Evolutionary conservation across 2,797 vertebrate genomes (phyloP).

Genomic region (Malurus leucopterus): DNA sequence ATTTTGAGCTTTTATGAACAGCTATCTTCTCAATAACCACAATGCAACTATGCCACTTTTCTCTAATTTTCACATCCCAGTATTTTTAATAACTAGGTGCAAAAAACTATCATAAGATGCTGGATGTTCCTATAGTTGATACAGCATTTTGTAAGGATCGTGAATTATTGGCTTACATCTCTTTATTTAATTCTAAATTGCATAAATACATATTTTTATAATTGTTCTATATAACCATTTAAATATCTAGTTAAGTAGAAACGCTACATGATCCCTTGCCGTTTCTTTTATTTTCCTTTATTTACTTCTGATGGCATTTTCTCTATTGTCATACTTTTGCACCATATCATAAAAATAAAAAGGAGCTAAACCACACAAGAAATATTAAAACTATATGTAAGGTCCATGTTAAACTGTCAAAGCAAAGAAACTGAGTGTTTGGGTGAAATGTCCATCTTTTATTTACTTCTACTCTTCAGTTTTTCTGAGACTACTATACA

Average conservation of each 20-base stretch:
- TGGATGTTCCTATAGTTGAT: background rate
- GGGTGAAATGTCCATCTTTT: background rate
- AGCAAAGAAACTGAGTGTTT: background rate
- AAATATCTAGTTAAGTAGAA: background rate
- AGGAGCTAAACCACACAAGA: background rate
- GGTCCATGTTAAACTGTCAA: background rate
- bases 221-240: background rate
- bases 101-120: background rate
- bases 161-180: background rate
- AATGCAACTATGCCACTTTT: background rate
- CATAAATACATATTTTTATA: background rate
- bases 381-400: background rate
- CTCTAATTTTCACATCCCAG: background rate
- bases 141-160: background rate
- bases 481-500: background rate
- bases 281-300: background rate
- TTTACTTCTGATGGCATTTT: background rate
- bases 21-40: background rate
- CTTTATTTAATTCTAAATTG: background rate
- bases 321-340: background rate
- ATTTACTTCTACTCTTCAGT: background rate
- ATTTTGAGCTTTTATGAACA: background rate
- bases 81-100: constrained; percentile 6
- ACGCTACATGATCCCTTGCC: background rate
- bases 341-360: background rate